Evolutionary conservation across 2,113 vertebrate species (phyloP), one percentile per base, ranked within the genome.

Genomic region (Peucedramus taeniatus): DNA sequence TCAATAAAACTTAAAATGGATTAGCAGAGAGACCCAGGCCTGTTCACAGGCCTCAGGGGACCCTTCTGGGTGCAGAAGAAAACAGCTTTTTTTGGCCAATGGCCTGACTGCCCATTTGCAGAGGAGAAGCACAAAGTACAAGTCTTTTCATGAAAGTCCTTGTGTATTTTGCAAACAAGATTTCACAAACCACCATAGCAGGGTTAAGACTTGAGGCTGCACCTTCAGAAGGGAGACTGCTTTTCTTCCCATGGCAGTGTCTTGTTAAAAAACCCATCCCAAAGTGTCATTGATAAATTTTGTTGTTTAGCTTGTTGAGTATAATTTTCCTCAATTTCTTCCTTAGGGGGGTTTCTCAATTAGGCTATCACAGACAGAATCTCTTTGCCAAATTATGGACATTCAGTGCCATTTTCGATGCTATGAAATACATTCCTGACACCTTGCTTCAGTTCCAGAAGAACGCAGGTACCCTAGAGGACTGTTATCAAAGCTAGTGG

Each of bases 261-360:
- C 65, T n/a, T 49, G 15, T 37, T 49, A 75, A 27, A n/a, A 93
- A 72, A 64, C 24, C 8, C 7, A 71, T 28, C 33, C 16, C 9
- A 16, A 72, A 71, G 7, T 57, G 50, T 57, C 40, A 35, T 3
- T 54, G 53, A 82, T 27, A 78, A 56, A 68, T 86, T 68, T 82
- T 80, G 13, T 12, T 53, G 8, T 6, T 45, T 56, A 82, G 2
- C 27, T 86, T 63, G 6, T 51, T 84, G 28, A 13, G 7, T 63
- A 63, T 47, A 15, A 20, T 76, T 83, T 50, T 22, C 5, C 6
- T 51, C 3, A n/a, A 87, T 87, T 72, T 56, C 27, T 70, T 57
- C 10, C 26, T 65, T 11, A 2, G 3, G 2, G 18, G 3, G 0
- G 0, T 35, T 75, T 75, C 45, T 72, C 61, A 80, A 9, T 44